phyloP scores from a whole-genome alignment of 1,140 invertebrate species.

The Drosophila insularis region DNA sequence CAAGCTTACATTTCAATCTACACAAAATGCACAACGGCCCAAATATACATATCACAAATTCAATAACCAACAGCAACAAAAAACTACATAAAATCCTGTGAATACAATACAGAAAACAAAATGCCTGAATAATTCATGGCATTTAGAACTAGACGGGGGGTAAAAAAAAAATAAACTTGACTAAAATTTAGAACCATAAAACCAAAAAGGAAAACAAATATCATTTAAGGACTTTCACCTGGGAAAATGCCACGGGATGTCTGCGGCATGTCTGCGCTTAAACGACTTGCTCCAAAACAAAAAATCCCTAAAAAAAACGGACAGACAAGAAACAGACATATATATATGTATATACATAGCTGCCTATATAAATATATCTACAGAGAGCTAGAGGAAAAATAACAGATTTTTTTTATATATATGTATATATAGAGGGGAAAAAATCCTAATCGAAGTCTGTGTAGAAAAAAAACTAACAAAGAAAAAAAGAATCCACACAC shows the following conservation, averaged over 20 bases:
- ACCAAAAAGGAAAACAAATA: constrained; percentile 30
- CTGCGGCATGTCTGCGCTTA: constrained; percentile 70
- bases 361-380: not conserved
- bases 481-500: constrained; percentile 18
- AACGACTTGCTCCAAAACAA: constrained; percentile 56
- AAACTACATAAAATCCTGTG: constrained; percentile 28
- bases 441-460: constrained; percentile 67
- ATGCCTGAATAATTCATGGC: constrained; percentile 71
- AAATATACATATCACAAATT: constrained; percentile 31
- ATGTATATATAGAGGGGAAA: constrained; percentile 41
- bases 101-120: constrained; percentile 13
- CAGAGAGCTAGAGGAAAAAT: constrained; percentile 32
- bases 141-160: constrained; percentile 63
- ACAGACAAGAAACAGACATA: constrained; percentile 30
- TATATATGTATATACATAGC: not conserved
- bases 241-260: constrained; percentile 66
- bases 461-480: constrained; percentile 52
- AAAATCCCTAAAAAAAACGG: constrained; percentile 18
- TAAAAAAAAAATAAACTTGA: constrained; percentile 10
- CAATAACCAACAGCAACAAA: constrained; percentile 33
- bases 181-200: constrained; percentile 38
- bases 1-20: constrained; percentile 48
- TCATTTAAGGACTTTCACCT: constrained; percentile 70
- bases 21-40: constrained; percentile 45
- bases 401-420: constrained; percentile 36